Evolutionary conservation across 2,797 vertebrate genomes (phyloP), one percentile per base, ranked within the genome.

Genomic region (Eulemur albifrons): DNA sequence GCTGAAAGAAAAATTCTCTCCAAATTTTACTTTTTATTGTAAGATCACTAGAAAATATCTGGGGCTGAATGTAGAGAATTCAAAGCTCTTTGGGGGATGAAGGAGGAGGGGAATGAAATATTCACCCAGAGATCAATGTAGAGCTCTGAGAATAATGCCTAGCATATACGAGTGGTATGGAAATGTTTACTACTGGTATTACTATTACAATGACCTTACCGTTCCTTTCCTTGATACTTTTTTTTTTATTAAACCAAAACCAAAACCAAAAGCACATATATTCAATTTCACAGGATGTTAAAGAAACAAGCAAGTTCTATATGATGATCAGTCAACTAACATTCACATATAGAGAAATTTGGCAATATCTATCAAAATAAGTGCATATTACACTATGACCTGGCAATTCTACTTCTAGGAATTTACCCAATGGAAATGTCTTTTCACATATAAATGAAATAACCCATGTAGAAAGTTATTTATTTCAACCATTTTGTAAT

Each of bases 391-490:
- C 52, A 13, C 20, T 75, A 61, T 35, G 8, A 91, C 10, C 32
- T 48, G 69, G 12, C 25, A 82, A 40, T 70, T 63, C 18, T 70
- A 30, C 48, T 73, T 73, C 10, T 77, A 63, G 20, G 30, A 90
- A 88, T 72, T 45, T 40, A 65, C 11, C 30, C 14, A 85, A 7
- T 32, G 20, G 8, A 90, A 90, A 87, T 48, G 13, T 38, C 13
- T 63, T 90, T 80, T 94, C 40, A 95, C 13, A 57, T 23, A 45
- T 79, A 5, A 86, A 48, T 86, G 43, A 91, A 94, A 88, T 88
- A 85, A 65, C 12, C 63, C 75, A 89, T 27, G 2, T 7, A 88
- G 40, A 84, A 35, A 48, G 40, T 30, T 40, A 80, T 50, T 40
- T 76, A 67, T 76, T 92, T 7, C 20, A 83, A 79, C 27, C 0